These are phyloP conservation scores for Tenualosa thibaudeaui DNA, from an alignment of 2,797 vertebrate species.

Conservation along the genomic window DNA sequence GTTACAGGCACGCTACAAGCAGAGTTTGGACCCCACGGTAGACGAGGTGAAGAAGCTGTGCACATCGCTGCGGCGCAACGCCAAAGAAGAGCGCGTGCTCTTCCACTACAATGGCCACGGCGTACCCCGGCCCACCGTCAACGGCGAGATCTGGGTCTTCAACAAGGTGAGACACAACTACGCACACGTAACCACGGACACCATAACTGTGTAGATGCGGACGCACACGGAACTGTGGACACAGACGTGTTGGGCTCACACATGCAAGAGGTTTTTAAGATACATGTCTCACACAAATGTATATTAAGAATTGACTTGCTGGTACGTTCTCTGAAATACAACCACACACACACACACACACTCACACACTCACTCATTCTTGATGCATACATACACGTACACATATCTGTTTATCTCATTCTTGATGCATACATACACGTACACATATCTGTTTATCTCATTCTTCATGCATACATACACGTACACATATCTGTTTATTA, in stretches of 20 bases:
- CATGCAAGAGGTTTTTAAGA: no score
- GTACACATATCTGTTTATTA: neutral
- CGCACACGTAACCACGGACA: neutral
- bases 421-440: no score
- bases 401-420: neutral
- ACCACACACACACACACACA: constrained; percentile 8
- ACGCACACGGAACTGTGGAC: no score
- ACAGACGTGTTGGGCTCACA: no score
- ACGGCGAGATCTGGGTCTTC: constrained; percentile 99
- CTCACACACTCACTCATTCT: neutral
- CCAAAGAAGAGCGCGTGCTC: constrained; percentile 95
- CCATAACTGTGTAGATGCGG: no score
- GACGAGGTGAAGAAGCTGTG: constrained; percentile 98
- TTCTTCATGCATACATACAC: neutral
- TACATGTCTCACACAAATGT: neutral
- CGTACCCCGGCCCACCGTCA: constrained; percentile 94
- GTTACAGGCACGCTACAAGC: constrained; percentile 92
- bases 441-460: neutral
- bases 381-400: no score
- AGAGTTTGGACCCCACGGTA: constrained; percentile 96
- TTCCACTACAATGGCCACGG: constrained; percentile 98
- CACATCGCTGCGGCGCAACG: constrained; percentile 91
- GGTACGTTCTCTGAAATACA: neutral
- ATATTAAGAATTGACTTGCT: neutral
- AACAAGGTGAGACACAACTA: constrained; percentile 83